Base-by-base conservation (phyloP, 2,888 invertebrate genomes). In the Neoscelio sp. region DNA sequence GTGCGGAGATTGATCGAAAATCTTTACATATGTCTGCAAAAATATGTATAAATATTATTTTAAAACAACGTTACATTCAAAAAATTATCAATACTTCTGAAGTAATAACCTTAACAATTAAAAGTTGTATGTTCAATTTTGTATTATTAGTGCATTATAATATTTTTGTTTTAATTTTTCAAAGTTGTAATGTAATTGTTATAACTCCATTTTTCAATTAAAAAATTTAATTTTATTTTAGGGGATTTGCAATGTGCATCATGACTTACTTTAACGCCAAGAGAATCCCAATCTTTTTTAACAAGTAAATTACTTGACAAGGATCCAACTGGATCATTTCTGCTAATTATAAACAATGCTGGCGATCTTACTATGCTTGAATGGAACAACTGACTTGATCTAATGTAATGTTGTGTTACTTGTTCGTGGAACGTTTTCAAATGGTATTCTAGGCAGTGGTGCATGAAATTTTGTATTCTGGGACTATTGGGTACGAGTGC, bases 311-410 rank as follows among this genome's bases (percentile, higher is more conserved):
- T 97, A 82, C 95, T 95, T 1, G 90, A 86, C 76, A 94, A 93
- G 0, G 95, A 94, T 2, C 97, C 97, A 10, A 98, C 95, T 0
- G 95, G 94, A 91, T 96, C 96, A 13, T 92, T 92, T 30, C 26
- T 68, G 33, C 76, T 94, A 62, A 95, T 92, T 62, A 96, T 92
- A 89, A 96, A 93, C 75, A 96, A 91, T 0, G 95, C 94, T 1
- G 98, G 98, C 33, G 94, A 93, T 81, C 92, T 93, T 52, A 96
- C 93, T 60, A 94, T 89, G 85, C 94, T 96, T 2, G 94, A 94
- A 88, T 97, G 96, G 91, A 96, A 97, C 91, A 95, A 92, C 87
- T 95, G 95, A 85, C 96, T 96, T 4, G 96, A 95, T 62, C 95
- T 92, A 85, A 96, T 92, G 90, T 97, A 98, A 91, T 97, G 96